phyloP scores from a whole-genome alignment of 2,888 invertebrate species.

The Lottia scabra region DNA sequence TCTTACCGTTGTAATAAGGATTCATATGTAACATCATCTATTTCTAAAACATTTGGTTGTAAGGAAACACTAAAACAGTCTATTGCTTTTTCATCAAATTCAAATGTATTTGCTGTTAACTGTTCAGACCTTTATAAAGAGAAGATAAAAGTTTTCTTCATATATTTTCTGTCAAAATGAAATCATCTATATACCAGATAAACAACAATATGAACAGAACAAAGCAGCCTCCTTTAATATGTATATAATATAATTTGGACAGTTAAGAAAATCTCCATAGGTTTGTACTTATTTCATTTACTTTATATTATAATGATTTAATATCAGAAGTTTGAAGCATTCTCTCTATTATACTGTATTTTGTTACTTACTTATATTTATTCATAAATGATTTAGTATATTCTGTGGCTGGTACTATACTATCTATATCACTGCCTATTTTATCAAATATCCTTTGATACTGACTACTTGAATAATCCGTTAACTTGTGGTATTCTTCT shows the following conservation, averaged over 20 bases:
- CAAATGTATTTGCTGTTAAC: constrained; percentile 81
- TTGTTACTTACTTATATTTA: constrained; percentile 81
- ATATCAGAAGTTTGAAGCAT: no score
- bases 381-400: constrained; percentile 86
- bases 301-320: no score
- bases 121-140: constrained; percentile 74
- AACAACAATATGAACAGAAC: no score
- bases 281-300: no score
- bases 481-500: constrained; percentile 82
- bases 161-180: no score
- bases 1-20: constrained; percentile 81
- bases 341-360: neutral
- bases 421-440: constrained; percentile 82
- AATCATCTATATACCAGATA: no score
- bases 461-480: constrained; percentile 84
- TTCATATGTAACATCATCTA: constrained; percentile 92
- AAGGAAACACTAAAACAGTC: constrained; percentile 90
- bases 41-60: constrained; percentile 87
- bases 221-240: no score
- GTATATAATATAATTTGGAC: no score
- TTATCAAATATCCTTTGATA: constrained; percentile 83
- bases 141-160: no score
- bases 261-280: no score
- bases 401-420: constrained; percentile 85
- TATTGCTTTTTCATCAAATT: constrained; percentile 88